These are phyloP conservation scores for Mesitornis unicolor DNA, from an alignment of 2,113 vertebrate genomes.

Conservation along the genomic window DNA sequence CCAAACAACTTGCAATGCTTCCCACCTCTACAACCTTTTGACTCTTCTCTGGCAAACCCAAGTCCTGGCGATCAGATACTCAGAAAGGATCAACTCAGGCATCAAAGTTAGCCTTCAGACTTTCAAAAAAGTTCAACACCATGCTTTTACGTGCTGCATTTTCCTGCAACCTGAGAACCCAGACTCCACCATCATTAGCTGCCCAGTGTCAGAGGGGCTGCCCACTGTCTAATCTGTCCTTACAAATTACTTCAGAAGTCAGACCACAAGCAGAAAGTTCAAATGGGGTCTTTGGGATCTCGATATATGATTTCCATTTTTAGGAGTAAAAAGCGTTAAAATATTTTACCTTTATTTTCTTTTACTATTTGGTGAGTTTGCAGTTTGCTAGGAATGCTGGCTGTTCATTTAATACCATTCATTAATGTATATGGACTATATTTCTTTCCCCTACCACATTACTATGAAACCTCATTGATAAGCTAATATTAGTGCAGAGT, in stretches of 20 bases:
- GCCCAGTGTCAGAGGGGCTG: background rate
- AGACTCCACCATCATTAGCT: background rate
- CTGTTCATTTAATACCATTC: background rate
- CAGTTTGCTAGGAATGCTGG: background rate
- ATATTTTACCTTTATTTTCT: background rate
- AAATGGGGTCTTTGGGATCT: background rate
- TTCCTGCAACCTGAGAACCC: background rate
- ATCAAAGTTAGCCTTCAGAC: background rate
- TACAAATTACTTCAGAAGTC: background rate
- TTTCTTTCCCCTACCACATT: background rate
- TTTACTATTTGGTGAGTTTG: slow-evolving; percentile 15
- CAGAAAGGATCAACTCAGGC: background rate
- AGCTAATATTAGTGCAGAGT: background rate
- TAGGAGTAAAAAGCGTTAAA: slow-evolving; percentile 2
- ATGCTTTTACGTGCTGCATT: background rate
- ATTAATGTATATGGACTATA: background rate
- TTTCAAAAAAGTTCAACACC: background rate
- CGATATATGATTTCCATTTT: slow-evolving; percentile 12
- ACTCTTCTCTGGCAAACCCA: background rate
- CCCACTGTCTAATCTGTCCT: background rate
- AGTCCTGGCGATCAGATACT: background rate
- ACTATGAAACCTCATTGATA: background rate
- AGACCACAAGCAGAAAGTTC: slow-evolving; percentile 22
- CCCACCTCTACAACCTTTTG: background rate
- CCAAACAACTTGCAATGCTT: background rate